Evolutionary conservation across 2,113 vertebrate genomes (phyloP), one percentile per base, ranked within the genome.

Genomic region (Aspiorhynchus laticeps): DNA sequence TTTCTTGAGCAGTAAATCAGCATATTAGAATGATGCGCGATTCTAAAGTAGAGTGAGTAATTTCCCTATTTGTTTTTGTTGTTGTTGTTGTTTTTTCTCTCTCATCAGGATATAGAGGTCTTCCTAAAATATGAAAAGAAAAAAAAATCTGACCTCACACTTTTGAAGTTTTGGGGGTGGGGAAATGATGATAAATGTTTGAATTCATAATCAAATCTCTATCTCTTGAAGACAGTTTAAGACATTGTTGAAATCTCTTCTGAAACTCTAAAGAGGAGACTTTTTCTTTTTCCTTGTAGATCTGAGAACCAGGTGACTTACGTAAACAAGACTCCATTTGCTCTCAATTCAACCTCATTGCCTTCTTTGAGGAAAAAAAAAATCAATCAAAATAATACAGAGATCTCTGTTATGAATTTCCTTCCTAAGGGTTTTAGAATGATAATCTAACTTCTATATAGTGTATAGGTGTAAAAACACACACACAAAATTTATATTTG

Each of bases 401-500:
- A 43, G 4, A 12, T 5, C 36, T 41, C 31, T 21, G 2, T 59
- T 59, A 8, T 59, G 17, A 19, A 2, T 26, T 63, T 63, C 10
- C 1, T 12, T 26, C 59, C 21, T 7, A 61, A 61, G 0, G 21
- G 24, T 61, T n/a, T n/a, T 10, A 24, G 2, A 61, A 61, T 61
- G 24, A 4, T 61, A 59, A 59, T 24, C 11, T 0, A 67, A 67
- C 63, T 26, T 5, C 9, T 31, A 65, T 26, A 2, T 26, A n/a
- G n/a, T 33, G 15, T 33, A 69, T 69, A 31, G 8, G 38, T 46
- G 38, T 41, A 7, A 46, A 74, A 74, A 41, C 8, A 74, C 11
- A n/a, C 17, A 91, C 89, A 90, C 21, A 88, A 2, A 78, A 26
- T 78, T 51, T 53, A 78, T 19, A 53, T 19, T 53, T 11, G 7